Evolutionary conservation across 2,113 vertebrate species (phyloP).

Genomic region (Peromyscus polionotus): DNA sequence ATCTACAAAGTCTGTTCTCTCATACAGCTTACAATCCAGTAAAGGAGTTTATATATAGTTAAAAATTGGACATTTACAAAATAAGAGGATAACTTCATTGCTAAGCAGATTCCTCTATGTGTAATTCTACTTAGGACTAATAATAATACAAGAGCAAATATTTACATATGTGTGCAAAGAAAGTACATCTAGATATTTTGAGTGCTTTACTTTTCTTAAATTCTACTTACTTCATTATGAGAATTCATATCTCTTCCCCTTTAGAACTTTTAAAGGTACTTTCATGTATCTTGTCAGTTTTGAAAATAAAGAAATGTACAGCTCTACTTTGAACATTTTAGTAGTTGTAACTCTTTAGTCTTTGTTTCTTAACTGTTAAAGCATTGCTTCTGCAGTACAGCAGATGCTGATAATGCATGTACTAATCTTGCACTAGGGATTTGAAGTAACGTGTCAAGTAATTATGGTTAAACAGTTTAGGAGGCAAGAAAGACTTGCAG

Average conservation of each 20-base stretch:
- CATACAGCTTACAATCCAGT: slow-evolving; percentile 24
- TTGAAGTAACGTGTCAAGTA: slow-evolving; percentile 74
- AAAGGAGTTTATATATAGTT: slow-evolving; percentile 35
- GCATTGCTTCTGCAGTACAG: slow-evolving; percentile 62
- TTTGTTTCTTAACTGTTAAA: slow-evolving; percentile 38
- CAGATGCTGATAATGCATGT: slow-evolving; percentile 68
- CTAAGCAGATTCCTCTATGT: slow-evolving; percentile 23
- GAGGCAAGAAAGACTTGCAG: slow-evolving; percentile 54
- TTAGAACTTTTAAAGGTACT: slow-evolving; percentile 37
- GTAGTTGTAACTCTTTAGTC: slow-evolving; percentile 54
- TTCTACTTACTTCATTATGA: slow-evolving; percentile 56
- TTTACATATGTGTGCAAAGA: slow-evolving; percentile 29
- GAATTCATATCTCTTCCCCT: background rate
- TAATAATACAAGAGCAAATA: slow-evolving; percentile 34
- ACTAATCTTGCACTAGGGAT: slow-evolving; percentile 71
- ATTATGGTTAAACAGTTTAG: slow-evolving; percentile 69
- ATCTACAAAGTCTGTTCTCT: slow-evolving; percentile 28
- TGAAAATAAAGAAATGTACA: slow-evolving; percentile 52
- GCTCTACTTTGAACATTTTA: slow-evolving; percentile 45
- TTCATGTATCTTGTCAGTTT: slow-evolving; percentile 30
- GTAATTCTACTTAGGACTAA: slow-evolving; percentile 34
- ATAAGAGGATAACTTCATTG: slow-evolving; percentile 17
- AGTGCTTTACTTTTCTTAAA: slow-evolving; percentile 36
- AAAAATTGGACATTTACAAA: slow-evolving; percentile 31
- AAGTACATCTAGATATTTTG: slow-evolving; percentile 41